phyloP scores from a whole-genome alignment of 2,113 vertebrate species.

The Pangasianodon gigas region DNA sequence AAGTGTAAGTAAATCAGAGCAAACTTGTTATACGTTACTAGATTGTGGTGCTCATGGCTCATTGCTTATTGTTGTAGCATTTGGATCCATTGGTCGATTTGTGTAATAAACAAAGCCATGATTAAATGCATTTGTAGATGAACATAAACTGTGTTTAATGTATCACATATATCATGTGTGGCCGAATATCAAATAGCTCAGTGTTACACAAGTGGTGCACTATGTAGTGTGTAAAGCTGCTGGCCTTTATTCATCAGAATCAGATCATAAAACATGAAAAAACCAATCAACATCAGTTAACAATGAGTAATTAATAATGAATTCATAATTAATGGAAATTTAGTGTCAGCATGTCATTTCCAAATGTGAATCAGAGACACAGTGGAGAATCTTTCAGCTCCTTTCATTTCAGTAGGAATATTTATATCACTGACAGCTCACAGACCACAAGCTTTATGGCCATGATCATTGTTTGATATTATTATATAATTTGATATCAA shows the following conservation, averaged over 20 bases:
- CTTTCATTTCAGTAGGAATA: not conserved
- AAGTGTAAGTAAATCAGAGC: conserved; percentile 62
- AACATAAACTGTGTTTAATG: not conserved
- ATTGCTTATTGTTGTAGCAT: too few species aligned
- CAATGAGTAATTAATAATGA: too few species aligned
- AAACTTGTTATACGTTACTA: not conserved
- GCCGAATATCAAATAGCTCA: not conserved
- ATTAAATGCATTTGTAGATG: not conserved
- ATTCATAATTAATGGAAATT: too few species aligned
- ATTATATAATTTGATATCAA: not conserved
- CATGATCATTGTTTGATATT: not conserved
- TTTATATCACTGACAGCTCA: not conserved
- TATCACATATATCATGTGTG: not conserved
- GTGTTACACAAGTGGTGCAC: not conserved
- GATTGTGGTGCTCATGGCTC: not conserved
- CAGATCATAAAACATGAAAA: not conserved
- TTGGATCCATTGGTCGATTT: not conserved
- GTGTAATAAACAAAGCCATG: not conserved
- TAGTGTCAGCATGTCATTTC: too few species aligned
- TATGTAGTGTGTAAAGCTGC: not conserved
- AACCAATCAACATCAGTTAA: too few species aligned
- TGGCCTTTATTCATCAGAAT: not conserved
- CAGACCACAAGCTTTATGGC: not conserved
- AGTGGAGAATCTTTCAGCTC: not conserved
- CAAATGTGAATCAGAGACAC: too few species aligned